Conservation (phyloP, 2,113 vertebrate genomes). For the Canis aureus region DNA sequence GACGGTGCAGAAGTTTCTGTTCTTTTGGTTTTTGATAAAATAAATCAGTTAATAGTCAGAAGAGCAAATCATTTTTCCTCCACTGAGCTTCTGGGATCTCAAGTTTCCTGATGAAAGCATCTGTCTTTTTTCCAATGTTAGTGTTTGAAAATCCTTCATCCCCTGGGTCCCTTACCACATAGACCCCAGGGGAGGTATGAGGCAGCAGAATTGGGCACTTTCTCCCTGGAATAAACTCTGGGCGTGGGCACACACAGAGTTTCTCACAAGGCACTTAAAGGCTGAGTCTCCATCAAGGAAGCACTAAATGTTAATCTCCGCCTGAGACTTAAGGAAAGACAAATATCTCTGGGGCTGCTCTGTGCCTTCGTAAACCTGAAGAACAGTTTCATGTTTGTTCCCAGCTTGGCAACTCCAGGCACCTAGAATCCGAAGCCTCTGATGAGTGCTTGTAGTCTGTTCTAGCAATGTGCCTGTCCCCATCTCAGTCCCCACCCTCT, state of each 20-base stretch:
- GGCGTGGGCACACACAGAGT: rapidly evolving
- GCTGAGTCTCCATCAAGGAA: background rate
- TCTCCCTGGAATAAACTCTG: background rate
- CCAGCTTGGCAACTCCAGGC: rapidly evolving
- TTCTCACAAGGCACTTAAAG: background rate
- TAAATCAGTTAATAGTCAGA: background rate
- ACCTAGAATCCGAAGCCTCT: background rate
- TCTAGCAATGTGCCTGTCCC: background rate
- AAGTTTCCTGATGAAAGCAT: background rate
- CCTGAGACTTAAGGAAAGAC: background rate
- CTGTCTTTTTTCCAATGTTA: background rate
- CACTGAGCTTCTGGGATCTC: background rate
- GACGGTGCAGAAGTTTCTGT: background rate
- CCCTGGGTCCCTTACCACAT: too few species aligned
- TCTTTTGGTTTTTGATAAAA: background rate
- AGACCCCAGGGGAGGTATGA: background rate
- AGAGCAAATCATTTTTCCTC: background rate
- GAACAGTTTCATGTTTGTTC: background rate
- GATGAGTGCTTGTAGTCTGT: background rate
- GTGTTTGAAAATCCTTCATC: background rate
- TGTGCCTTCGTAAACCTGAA: background rate
- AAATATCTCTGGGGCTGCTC: background rate
- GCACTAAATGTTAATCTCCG: background rate
- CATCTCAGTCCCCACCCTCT: background rate
- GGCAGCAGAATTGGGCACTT: background rate